phyloP scores from a whole-genome alignment of 2,888 invertebrate genomes.

The Galerucella pusilla region DNA sequence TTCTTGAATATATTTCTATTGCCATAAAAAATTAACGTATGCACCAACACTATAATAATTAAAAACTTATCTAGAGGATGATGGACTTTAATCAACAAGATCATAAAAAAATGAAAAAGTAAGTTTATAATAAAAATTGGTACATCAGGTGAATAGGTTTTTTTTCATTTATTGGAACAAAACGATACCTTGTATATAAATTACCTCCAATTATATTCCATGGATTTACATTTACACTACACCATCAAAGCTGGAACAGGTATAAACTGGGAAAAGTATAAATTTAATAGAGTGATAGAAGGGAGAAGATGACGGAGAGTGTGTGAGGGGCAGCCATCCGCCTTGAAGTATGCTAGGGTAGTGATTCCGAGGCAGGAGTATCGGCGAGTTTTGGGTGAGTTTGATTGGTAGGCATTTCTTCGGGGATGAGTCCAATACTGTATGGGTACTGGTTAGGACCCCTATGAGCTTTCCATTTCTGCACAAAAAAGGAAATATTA shows the following conservation, averaged over 20 bases:
- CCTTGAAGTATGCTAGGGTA: no score
- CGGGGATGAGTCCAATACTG: no score
- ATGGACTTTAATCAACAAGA: slow-evolving; percentile 42
- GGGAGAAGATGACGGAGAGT: no score
- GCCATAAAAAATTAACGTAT: slow-evolving; percentile 48
- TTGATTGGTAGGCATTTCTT: no score
- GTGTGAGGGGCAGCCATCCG: no score
- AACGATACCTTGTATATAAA: background rate
- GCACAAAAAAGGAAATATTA: no score
- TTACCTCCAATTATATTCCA: background rate
- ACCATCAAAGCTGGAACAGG: background rate
- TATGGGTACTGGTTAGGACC: no score
- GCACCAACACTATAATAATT: slow-evolving; percentile 49
- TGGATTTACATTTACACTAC: background rate
- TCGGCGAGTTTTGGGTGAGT: no score
- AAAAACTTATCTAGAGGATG: slow-evolving; percentile 43
- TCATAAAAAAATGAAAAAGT: slow-evolving; percentile 38
- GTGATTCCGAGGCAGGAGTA: no score
- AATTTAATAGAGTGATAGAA: no score
- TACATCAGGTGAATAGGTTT: slow-evolving; percentile 32
- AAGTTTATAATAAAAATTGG: slow-evolving; percentile 33
- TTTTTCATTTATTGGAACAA: slow-evolving; percentile 27
- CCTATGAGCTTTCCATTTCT: no score
- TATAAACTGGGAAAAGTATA: no score
- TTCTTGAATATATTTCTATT: slow-evolving; percentile 44